Base-by-base conservation (phyloP, 1,140 invertebrate species). In the Chionoecetes opilio region DNA sequence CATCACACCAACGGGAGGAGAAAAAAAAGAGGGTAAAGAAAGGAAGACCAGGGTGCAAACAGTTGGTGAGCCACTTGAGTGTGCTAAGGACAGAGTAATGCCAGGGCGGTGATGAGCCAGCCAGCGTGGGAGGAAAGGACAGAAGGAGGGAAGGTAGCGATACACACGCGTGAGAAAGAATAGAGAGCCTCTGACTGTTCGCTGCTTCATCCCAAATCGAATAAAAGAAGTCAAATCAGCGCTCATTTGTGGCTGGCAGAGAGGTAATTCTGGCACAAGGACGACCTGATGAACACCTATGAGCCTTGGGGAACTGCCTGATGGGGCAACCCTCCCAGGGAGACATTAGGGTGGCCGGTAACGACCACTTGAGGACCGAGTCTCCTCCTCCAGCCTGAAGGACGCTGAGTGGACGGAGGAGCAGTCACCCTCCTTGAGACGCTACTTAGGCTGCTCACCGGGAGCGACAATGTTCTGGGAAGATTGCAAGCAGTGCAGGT, bases 321-420 rank as follows among this genome's bases (percentile, higher is more conserved):
- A 75, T 75, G 63, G 63, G 63, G 21, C n/a, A 26, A 75, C 63
- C n/a, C 63, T 75, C 63, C 63, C 63, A n/a, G 63, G 63, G n/a
- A 75, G 63, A 75, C 63, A 75, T 75, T 75, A 75, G 63, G 63
- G 63, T 26, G 63, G 63, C 63, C 63, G 63, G 63, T 75, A 75
- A 75, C 63, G 63, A 75, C n/a, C 63, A 75, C 63, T 75, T 75
- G 63, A 75, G 63, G 63, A 75, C 63, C 63, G n/a, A n/a, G 63
- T 75, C 63, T n/a, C 63, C 63, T 75, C 63, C 63, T 75, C 63
- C 63, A 53, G 63, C 63, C 63, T 75, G 63, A 75, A 75, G 63
- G 63, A 75, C 63, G 63, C 63, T 75, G 63, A 75, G 63, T 75
- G 63, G 63, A 75, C 63, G 63, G 63, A 75, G 63, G 63, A 26